Conservation (phyloP, 1,140 invertebrate genomes). For the Drosophila kikkawai region DNA sequence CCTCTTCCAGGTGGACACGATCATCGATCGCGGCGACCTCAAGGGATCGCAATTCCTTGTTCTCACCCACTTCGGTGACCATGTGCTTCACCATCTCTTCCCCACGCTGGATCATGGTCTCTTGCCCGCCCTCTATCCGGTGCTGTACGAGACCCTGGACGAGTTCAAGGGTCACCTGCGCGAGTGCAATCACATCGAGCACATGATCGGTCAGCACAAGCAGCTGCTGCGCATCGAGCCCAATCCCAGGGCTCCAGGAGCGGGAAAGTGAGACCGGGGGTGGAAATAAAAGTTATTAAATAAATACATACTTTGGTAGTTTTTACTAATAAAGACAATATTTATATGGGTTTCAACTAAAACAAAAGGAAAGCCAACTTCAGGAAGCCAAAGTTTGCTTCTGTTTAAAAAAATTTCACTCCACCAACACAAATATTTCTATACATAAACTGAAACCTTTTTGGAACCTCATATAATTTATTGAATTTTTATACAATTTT, state of each 20-base stretch:
- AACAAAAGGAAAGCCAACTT: no score
- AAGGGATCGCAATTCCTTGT: conserved; percentile 89
- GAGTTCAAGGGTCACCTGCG: conserved; percentile 89
- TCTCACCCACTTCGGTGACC: conserved; percentile 91
- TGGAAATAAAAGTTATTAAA: neutral
- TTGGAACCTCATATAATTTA: neutral
- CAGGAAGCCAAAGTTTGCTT: no score
- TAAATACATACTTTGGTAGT: neutral
- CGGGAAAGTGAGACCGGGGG: conserved; percentile 29
- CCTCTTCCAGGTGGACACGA: conserved; percentile 90
- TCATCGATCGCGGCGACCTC: conserved; percentile 90
- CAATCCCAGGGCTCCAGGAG: conserved; percentile 81
- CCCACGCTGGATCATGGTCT: conserved; percentile 92
- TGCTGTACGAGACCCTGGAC: conserved; percentile 89
- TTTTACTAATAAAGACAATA: neutral
- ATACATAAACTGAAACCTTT: neutral
- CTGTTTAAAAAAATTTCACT: neutral
- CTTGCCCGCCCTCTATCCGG: conserved; percentile 88
- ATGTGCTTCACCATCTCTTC: conserved; percentile 92
- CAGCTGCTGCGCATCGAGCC: conserved; percentile 87
- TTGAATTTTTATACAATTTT: neutral
- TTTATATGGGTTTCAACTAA: no score
- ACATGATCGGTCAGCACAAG: conserved; percentile 89
- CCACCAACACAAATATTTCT: neutral
- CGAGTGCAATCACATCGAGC: conserved; percentile 87